phyloP scores from a whole-genome alignment of 2,113 vertebrate genomes.

The Thinocorus orbignyianus region DNA sequence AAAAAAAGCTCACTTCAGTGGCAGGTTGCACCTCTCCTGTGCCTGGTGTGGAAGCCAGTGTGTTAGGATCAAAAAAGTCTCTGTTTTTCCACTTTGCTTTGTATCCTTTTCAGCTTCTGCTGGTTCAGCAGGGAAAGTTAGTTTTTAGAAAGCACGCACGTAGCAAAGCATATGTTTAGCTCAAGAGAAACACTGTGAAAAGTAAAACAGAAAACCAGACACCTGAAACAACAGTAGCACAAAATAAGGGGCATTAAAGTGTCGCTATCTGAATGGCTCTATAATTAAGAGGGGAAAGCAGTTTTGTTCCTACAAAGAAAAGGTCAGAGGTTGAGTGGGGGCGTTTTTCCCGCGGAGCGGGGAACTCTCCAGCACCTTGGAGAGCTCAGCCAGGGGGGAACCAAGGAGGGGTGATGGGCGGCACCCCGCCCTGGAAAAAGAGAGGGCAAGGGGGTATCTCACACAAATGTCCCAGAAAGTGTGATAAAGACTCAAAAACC shows the following conservation, averaged over 20 bases:
- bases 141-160: not conserved
- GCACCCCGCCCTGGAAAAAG: no score
- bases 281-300: not conserved
- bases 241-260: not conserved
- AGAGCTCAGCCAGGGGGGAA: constrained; percentile 39
- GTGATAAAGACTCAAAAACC: not conserved
- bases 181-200: not conserved
- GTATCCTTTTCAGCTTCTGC: not conserved
- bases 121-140: not conserved
- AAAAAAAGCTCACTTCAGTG: not conserved
- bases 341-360: not conserved
- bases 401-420: no score
- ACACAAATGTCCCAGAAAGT: not conserved
- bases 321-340: not conserved
- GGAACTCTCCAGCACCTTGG: constrained; percentile 46
- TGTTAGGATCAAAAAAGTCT: not conserved
- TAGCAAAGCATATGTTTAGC: not conserved
- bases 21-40: not conserved
- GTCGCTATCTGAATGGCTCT: not conserved
- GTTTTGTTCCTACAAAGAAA: not conserved
- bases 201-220: not conserved
- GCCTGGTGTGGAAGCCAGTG: not conserved
- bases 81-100: not conserved
- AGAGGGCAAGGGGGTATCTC: no score
- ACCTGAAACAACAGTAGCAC: not conserved